Conservation (phyloP, 2,888 invertebrate species). For the Agonum fuliginosum region DNA sequence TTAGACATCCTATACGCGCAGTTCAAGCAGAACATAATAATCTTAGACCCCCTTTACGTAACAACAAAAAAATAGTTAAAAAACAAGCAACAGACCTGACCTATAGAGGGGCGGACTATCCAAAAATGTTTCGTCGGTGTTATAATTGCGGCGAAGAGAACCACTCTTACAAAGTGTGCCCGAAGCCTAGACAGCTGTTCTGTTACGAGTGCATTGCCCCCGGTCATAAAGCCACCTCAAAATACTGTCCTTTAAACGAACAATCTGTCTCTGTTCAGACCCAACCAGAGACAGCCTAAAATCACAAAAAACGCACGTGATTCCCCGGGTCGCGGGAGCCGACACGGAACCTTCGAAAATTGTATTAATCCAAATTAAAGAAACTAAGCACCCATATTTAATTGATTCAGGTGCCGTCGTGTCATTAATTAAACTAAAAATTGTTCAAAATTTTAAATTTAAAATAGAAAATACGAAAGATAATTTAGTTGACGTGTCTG, state of each 20-base stretch:
- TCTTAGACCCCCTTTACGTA: neutral
- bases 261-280: neutral
- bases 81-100: neutral
- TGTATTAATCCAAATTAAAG: neutral
- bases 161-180: neutral
- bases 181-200: neutral
- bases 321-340: neutral
- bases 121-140: constrained; percentile 8
- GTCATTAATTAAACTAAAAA: neutral
- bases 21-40: neutral
- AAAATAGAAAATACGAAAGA: neutral
- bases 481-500: constrained; percentile 22
- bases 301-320: neutral
- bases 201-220: constrained; percentile 13
- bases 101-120: neutral
- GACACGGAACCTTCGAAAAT: neutral
- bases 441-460: neutral
- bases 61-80: neutral
- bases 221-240: neutral
- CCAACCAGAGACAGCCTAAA: neutral
- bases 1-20: neutral
- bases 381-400: neutral
- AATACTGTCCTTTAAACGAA: constrained; percentile 24
- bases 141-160: constrained; percentile 26
- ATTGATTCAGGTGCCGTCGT: constrained; percentile 22